These are phyloP conservation scores for Anoplopoma fimbria DNA, from an alignment of 2,113 vertebrate genomes.

Conservation along the genomic window DNA sequence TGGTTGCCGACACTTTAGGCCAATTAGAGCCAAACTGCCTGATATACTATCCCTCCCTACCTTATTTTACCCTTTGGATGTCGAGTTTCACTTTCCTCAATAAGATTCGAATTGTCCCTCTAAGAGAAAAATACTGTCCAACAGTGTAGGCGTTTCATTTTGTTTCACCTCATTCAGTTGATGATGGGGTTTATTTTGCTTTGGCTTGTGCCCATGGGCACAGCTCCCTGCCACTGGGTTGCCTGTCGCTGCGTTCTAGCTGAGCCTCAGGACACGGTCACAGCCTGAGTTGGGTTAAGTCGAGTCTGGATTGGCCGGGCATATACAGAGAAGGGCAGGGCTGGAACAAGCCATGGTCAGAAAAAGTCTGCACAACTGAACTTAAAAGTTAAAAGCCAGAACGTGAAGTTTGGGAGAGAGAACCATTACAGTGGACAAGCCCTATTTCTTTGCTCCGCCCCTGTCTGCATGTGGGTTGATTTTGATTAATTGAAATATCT, in stretches of 20 bases:
- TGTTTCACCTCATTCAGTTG: conserved; percentile 36
- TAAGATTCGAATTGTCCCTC: conserved; percentile 23
- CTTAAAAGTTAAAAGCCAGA: conserved; percentile 3
- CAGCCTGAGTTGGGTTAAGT: conserved; percentile 20
- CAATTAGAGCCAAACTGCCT: conserved; percentile 60
- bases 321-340: conserved; percentile 21
- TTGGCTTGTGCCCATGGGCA: conserved; percentile 15
- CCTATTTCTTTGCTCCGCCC: background rate
- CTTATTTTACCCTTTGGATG: conserved; percentile 46
- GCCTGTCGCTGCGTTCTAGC: conserved; percentile 27
- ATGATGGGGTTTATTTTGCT: conserved; percentile 59
- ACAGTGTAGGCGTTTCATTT: conserved; percentile 29
- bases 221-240: conserved; percentile 11
- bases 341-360: conserved; percentile 35
- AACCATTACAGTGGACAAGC: background rate
- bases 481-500: background rate
- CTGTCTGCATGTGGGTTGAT: background rate
- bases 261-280: conserved; percentile 42
- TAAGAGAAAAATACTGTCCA: conserved; percentile 32
- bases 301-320: conserved; percentile 28
- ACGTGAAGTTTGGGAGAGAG: background rate
- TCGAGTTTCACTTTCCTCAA: conserved; percentile 35
- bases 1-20: conserved; percentile 45
- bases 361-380: conserved; percentile 31
- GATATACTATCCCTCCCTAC: conserved; percentile 49